Conservation (phyloP, 2,797 vertebrate species). For the Danio tinwini region DNA sequence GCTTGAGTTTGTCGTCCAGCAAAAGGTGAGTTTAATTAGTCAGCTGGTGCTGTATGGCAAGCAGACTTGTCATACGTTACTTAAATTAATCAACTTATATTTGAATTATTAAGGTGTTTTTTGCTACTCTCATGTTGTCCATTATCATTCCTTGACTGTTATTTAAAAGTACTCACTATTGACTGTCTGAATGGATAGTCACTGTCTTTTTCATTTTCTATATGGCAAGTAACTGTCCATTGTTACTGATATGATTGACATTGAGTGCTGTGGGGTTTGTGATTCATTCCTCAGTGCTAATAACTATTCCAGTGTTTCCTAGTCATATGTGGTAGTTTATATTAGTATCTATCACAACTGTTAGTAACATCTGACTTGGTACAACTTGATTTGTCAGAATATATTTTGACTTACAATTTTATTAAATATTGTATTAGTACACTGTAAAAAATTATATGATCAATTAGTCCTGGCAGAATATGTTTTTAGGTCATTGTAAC, state of each 20-base stretch:
- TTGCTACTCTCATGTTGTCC: neutral
- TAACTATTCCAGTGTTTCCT: neutral
- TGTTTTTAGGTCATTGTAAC: no score
- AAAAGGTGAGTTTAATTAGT: constrained; percentile 66
- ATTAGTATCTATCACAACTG: neutral
- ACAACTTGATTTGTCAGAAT: neutral
- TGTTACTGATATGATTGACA: neutral
- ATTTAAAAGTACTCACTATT: neutral
- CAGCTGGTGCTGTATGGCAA: neutral
- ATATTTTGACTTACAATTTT: neutral
- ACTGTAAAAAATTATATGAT: no score
- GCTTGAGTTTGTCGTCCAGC: constrained; percentile 64
- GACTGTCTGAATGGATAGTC: no score
- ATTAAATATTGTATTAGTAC: neutral
- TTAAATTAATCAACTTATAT: neutral
- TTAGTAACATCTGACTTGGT: neutral
- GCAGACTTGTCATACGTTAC: neutral
- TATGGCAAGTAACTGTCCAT: neutral
- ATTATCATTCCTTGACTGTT: neutral
- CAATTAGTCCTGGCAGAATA: no score
- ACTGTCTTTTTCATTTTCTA: neutral
- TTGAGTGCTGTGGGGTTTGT: neutral
- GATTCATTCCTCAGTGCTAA: neutral
- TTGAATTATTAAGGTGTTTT: neutral
- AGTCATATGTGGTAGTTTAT: neutral